Evolutionary conservation across 2,113 vertebrate species (phyloP).

Genomic region (Dasypus novemcinctus): DNA sequence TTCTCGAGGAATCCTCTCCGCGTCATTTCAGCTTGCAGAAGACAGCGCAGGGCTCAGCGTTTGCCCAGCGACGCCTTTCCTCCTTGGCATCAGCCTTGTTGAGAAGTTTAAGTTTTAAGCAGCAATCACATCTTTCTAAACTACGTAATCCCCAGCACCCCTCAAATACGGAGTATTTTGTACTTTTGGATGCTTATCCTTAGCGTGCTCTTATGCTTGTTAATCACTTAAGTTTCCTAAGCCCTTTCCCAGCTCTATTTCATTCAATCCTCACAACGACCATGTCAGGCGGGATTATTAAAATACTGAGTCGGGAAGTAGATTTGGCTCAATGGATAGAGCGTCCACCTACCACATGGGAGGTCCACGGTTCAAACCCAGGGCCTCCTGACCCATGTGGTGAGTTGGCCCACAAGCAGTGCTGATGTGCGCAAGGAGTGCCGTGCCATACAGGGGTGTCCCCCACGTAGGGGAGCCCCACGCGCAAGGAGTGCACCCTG

Average conservation of each 20-base stretch:
- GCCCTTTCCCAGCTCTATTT: background rate
- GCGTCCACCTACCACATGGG: too few species aligned
- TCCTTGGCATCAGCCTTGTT: background rate
- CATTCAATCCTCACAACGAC: background rate
- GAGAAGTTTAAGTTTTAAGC: background rate
- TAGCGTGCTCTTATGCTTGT: background rate
- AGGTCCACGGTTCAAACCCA: too few species aligned
- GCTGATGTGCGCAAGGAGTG: too few species aligned
- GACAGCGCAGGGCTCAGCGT: accelerated
- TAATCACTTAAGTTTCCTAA: background rate
- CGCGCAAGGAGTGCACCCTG: too few species aligned
- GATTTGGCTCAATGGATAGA: too few species aligned
- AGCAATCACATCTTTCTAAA: background rate
- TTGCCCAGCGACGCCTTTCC: background rate
- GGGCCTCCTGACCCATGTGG: too few species aligned
- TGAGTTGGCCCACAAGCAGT: too few species aligned
- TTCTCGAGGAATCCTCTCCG: background rate
- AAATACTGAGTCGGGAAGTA: too few species aligned
- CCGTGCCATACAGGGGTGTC: too few species aligned
- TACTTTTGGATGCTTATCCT: background rate
- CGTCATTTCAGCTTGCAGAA: background rate
- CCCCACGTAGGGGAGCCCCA: too few species aligned
- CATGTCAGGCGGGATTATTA: background rate
- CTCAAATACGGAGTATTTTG: background rate
- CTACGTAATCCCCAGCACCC: background rate